These are phyloP conservation scores for Agrotis clavis DNA, from an alignment of 2,888 invertebrate genomes.

Conservation along the genomic window DNA sequence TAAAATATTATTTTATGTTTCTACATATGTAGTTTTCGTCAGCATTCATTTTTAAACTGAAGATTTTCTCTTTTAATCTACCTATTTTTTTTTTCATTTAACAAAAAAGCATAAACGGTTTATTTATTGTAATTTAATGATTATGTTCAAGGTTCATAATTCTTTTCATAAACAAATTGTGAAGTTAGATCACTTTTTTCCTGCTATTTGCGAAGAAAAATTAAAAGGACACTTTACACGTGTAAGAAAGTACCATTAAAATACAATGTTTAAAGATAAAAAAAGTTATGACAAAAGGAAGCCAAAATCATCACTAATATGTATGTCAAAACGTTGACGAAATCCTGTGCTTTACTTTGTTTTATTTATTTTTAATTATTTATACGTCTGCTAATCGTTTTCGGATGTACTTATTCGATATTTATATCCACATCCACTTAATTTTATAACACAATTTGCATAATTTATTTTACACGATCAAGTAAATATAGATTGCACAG, in stretches of 20 bases:
- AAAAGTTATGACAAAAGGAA: conserved; percentile 28
- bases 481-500: conserved; percentile 31
- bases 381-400: conserved; percentile 21
- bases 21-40: too few species aligned
- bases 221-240: conserved; percentile 19
- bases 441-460: conserved; percentile 24
- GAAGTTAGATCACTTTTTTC: too few species aligned
- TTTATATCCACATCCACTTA: conserved; percentile 25
- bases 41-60: too few species aligned
- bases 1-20: too few species aligned
- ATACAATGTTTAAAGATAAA: background rate
- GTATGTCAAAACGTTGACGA: conserved; percentile 3
- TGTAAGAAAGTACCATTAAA: conserved; percentile 14
- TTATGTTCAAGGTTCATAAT: too few species aligned
- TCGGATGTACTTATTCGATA: conserved; percentile 36
- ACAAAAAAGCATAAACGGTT: too few species aligned
- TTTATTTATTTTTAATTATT: conserved; percentile 32
- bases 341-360: conserved; percentile 37
- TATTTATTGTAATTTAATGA: too few species aligned
- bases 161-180: too few species aligned
- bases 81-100: too few species aligned
- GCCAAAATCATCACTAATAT: background rate
- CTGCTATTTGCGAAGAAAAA: background rate
- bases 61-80: too few species aligned
- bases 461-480: conserved; percentile 33